phyloP scores from a whole-genome alignment of 2,113 vertebrate genomes.

The Pteropus alecto region DNA sequence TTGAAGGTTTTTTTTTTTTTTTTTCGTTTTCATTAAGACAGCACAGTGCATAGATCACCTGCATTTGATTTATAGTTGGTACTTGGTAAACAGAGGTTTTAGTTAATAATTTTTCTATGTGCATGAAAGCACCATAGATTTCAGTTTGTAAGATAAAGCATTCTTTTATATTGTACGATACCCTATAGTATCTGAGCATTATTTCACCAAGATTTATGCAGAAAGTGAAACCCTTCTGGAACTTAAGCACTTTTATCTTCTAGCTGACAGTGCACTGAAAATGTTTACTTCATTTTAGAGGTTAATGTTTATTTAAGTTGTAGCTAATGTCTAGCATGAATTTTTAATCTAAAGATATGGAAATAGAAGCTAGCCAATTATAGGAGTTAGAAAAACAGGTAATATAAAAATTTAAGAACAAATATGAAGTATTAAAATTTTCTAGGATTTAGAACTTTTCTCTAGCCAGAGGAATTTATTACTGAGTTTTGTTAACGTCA shows the following conservation, averaged over 20 bases:
- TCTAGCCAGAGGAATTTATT: conserved; percentile 56
- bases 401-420: conserved; percentile 44
- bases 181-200: conserved; percentile 53
- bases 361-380: conserved; percentile 36
- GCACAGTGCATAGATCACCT: background rate
- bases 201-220: conserved; percentile 73
- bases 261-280: conserved; percentile 61
- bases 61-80: conserved; percentile 62
- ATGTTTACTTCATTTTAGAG: conserved; percentile 42
- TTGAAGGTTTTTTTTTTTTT: background rate
- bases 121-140: conserved; percentile 65
- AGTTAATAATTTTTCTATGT: conserved; percentile 70
- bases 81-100: conserved; percentile 61
- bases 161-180: conserved; percentile 44
- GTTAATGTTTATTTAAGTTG: conserved; percentile 55
- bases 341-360: conserved; percentile 66
- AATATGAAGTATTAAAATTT: conserved; percentile 38
- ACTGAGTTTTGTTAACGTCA: conserved; percentile 47
- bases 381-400: conserved; percentile 15
- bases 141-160: conserved; percentile 60
- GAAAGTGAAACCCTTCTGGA: conserved; percentile 64
- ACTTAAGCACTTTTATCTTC: conserved; percentile 68
- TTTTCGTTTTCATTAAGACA: conserved; percentile 41
- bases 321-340: conserved; percentile 50
- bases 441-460: conserved; percentile 36